Evolutionary conservation across 2,113 vertebrate species (phyloP).

Genomic region (Protobothrops flavoviridis): DNA sequence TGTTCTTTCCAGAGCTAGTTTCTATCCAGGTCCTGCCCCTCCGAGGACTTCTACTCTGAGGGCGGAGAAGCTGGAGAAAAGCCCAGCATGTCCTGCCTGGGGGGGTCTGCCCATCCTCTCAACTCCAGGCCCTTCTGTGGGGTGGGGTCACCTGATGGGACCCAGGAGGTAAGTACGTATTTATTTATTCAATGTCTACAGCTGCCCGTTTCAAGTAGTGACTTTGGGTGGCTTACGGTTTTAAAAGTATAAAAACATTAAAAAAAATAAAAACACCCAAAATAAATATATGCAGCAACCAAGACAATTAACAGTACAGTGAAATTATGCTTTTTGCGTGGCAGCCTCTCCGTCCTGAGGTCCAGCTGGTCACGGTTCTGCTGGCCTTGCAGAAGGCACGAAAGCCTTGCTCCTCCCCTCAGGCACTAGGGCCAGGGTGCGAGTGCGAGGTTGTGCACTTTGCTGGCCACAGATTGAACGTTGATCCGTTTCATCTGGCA

Average conservation of each 20-base stretch:
- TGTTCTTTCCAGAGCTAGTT: not conserved
- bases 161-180: not conserved
- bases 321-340: not conserved
- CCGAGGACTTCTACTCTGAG: not conserved
- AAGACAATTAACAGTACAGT: not conserved
- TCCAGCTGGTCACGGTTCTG: not conserved
- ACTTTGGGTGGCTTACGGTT: not conserved
- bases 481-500: not conserved
- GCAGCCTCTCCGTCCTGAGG: not conserved
- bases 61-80: not conserved
- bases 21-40: not conserved
- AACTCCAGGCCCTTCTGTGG: not conserved
- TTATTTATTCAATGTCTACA: not conserved
- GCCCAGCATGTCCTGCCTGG: not conserved
- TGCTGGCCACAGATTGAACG: not conserved
- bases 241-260: not conserved
- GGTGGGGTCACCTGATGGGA: not conserved
- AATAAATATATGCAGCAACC: not conserved
- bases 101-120: not conserved
- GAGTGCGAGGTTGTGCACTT: not conserved
- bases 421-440: not conserved
- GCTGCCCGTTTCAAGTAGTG: not conserved
- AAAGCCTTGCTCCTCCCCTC: not conserved
- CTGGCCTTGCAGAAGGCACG: not conserved
- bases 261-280: not conserved